phyloP scores from a whole-genome alignment of 1,140 invertebrate species.

The Stegodyphus dumicola region DNA sequence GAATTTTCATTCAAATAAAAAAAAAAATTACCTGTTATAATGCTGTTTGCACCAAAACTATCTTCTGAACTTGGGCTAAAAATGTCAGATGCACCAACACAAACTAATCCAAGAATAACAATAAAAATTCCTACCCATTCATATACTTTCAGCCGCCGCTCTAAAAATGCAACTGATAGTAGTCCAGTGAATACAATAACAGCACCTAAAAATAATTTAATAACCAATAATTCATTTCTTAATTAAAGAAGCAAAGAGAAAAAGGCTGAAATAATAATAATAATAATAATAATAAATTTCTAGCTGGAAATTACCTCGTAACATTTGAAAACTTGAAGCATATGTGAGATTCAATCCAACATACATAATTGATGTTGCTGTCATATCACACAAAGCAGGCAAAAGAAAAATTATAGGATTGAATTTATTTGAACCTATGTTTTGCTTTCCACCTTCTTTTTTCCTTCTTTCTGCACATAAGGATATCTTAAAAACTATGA shows the following conservation, averaged over 20 bases:
- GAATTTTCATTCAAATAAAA: conserved; percentile 33
- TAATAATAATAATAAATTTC: neutral
- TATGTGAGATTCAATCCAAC: conserved; percentile 91
- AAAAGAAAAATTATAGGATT: conserved; percentile 85
- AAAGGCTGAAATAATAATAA: too few species aligned
- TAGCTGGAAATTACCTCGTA: conserved; percentile 76
- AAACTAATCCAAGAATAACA: conserved; percentile 81
- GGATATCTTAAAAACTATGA: conserved; percentile 78
- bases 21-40: conserved; percentile 76
- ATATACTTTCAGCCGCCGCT: conserved; percentile 75
- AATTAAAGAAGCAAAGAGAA: neutral
- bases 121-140: conserved; percentile 88
- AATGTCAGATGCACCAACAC: conserved; percentile 77
- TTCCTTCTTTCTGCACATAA: conserved; percentile 71
- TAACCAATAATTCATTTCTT: neutral
- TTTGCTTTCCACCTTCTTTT: conserved; percentile 45
- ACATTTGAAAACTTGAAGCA: conserved; percentile 96
- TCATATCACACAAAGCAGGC: conserved; percentile 87
- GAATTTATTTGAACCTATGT: conserved; percentile 67
- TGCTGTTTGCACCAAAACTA: conserved; percentile 76
- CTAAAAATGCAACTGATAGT: conserved; percentile 88
- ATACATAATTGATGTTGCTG: conserved; percentile 87
- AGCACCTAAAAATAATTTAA: conserved; percentile 73
- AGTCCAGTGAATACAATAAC: conserved; percentile 94
- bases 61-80: conserved; percentile 64